Conservation (phyloP, 2,113 vertebrate species). For the Xyliphius kryptos region DNA sequence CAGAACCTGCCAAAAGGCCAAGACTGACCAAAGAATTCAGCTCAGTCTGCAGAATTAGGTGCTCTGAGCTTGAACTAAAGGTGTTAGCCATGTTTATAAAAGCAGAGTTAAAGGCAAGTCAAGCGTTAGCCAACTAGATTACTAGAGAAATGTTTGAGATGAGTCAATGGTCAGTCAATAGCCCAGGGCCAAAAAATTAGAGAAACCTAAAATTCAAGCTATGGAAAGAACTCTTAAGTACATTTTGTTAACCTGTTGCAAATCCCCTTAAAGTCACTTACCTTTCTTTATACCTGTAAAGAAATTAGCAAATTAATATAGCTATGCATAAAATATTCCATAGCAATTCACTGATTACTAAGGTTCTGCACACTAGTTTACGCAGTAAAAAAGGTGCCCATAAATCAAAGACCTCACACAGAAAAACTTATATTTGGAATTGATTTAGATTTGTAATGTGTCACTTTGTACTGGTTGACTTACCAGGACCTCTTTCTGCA, state of each 20-base stretch:
- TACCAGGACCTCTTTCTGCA: slow-evolving; percentile 82
- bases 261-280: no score
- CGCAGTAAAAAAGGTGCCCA: slow-evolving; percentile 48
- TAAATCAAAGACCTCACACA: slow-evolving; percentile 75
- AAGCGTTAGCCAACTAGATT: slow-evolving; percentile 15
- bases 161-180: slow-evolving; percentile 40
- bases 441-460: slow-evolving; percentile 60
- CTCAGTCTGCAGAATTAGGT: not conserved
- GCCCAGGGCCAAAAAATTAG: slow-evolving; percentile 18
- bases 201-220: slow-evolving; percentile 67
- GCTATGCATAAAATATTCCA: no score
- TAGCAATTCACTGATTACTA: no score
- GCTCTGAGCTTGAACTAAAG: not conserved
- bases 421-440: slow-evolving; percentile 69
- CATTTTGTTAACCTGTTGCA: slow-evolving; percentile 38
- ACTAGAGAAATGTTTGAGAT: slow-evolving; percentile 19
- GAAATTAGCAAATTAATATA: no score
- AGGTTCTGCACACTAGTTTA: no score
- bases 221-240: slow-evolving; percentile 64
- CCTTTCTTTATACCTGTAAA: no score
- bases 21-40: slow-evolving; percentile 38
- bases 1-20: slow-evolving; percentile 53
- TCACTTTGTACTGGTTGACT: slow-evolving; percentile 79
- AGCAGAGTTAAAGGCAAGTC: not conserved
- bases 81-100: slow-evolving; percentile 18